Evolutionary conservation across 2,797 vertebrate genomes (phyloP).

Genomic region (Tolypeutes matacus): DNA sequence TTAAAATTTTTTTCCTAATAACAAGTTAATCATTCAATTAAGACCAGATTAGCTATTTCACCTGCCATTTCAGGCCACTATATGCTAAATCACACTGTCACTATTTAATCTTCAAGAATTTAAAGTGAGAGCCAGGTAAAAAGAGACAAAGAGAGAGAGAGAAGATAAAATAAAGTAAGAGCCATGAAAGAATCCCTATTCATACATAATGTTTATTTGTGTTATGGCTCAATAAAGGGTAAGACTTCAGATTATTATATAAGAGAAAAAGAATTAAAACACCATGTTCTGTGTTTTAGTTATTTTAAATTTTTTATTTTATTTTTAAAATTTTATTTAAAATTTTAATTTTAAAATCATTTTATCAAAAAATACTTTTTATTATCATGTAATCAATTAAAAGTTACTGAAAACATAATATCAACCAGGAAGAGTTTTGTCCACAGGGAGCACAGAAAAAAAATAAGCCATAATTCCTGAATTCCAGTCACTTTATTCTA

Average conservation of each 20-base stretch:
- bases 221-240: not conserved
- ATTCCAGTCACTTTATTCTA: not conserved
- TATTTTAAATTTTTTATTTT: too few species aligned
- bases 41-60: constrained; percentile 18
- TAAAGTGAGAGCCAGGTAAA: not conserved
- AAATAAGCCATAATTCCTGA: not conserved
- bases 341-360: not conserved
- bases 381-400: not conserved
- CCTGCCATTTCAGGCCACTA: not conserved
- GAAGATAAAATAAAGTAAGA: not conserved
- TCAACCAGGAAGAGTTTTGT: not conserved
- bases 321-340: too few species aligned
- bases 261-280: not conserved
- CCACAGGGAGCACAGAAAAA: not conserved
- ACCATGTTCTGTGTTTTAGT: not conserved
- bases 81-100: not conserved
- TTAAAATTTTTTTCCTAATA: not conserved
- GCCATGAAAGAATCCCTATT: not conserved
- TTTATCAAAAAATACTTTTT: not conserved
- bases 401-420: not conserved
- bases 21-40: not conserved
- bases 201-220: not conserved
- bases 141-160: too few species aligned
- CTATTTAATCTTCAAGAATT: not conserved
- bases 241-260: not conserved